Conservation (phyloP, 2,797 vertebrate species). For the Euthynnus affinis region DNA sequence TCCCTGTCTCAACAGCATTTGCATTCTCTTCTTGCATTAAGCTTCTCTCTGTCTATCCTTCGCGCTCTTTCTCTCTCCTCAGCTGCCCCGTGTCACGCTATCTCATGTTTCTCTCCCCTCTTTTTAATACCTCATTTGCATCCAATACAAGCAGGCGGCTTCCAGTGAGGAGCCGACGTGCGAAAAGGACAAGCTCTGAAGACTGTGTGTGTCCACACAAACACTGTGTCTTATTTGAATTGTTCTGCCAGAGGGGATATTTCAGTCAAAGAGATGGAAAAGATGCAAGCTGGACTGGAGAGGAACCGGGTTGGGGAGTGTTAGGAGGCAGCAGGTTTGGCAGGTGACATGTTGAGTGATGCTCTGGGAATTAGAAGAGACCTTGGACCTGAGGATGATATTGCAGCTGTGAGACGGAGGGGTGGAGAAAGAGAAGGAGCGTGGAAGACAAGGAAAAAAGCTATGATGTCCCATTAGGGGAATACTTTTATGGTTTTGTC, state of each 20-base stretch:
- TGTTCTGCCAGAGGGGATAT: constrained; percentile 37
- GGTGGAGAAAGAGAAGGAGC: constrained; percentile 10
- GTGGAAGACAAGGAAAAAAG: constrained; percentile 38
- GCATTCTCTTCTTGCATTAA: constrained; percentile 81
- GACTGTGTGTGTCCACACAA: constrained; percentile 56
- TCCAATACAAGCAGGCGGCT: constrained; percentile 74
- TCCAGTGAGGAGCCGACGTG: constrained; percentile 61
- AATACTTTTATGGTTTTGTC: constrained; percentile 64
- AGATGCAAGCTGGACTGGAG: constrained; percentile 7
- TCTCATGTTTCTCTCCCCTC: constrained; percentile 75
- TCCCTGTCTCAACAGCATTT: constrained; percentile 80
- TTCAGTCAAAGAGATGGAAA: constrained; percentile 33
- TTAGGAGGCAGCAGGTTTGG: constrained; percentile 47
- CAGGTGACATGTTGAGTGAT: constrained; percentile 63
- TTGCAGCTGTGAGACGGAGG: constrained; percentile 50
- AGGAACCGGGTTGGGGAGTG: constrained; percentile 19
- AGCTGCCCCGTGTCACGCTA: constrained; percentile 59
- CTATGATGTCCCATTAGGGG: constrained; percentile 40
- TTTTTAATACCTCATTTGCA: constrained; percentile 84
- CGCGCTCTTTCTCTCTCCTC: constrained; percentile 64
- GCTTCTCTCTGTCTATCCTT: constrained; percentile 70
- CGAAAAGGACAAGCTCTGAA: constrained; percentile 62
- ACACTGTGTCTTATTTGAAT: constrained; percentile 71
- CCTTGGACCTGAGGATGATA: constrained; percentile 50
- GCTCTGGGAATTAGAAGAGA: constrained; percentile 49